These are phyloP conservation scores for Nymphalis polychloros DNA, from an alignment of 2,888 invertebrate genomes.

Conservation along the genomic window DNA sequence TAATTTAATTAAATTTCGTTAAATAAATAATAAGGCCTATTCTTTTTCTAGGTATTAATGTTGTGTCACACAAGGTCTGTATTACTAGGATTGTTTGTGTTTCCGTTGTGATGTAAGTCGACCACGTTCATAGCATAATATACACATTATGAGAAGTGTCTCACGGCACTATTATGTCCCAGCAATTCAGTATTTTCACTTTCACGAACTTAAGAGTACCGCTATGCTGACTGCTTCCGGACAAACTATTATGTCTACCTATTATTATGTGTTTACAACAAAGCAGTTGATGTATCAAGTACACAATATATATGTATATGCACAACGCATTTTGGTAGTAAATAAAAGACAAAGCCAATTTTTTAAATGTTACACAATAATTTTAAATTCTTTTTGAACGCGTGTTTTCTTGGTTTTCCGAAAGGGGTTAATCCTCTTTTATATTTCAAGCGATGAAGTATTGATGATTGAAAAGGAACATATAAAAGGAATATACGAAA, in stretches of 20 bases:
- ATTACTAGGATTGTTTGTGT: constrained; percentile 37
- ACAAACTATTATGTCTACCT: constrained; percentile 15
- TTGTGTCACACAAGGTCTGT: constrained; percentile 33
- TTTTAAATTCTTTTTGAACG: no score
- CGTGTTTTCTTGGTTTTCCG: no score
- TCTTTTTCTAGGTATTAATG: constrained; percentile 21
- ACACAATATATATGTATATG: not conserved
- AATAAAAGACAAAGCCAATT: no score
- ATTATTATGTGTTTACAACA: not conserved
- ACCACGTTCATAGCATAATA: constrained; percentile 42
- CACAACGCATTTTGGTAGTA: no score
- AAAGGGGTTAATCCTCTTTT: no score
- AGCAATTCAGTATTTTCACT: constrained; percentile 68
- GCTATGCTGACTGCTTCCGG: constrained; percentile 29
- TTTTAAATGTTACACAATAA: no score
- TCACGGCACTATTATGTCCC: constrained; percentile 63
- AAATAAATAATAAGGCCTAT: not conserved
- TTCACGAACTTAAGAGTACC: constrained; percentile 39
- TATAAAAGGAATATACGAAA: no score
- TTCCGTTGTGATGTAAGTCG: constrained; percentile 41
- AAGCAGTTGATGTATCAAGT: not conserved
- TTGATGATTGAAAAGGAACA: no score
- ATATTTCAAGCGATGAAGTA: no score
- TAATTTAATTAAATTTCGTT: not conserved
- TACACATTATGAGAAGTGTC: constrained; percentile 59